phyloP scores from a whole-genome alignment of 2,888 invertebrate genomes.

The Pseudoips prasinana region DNA sequence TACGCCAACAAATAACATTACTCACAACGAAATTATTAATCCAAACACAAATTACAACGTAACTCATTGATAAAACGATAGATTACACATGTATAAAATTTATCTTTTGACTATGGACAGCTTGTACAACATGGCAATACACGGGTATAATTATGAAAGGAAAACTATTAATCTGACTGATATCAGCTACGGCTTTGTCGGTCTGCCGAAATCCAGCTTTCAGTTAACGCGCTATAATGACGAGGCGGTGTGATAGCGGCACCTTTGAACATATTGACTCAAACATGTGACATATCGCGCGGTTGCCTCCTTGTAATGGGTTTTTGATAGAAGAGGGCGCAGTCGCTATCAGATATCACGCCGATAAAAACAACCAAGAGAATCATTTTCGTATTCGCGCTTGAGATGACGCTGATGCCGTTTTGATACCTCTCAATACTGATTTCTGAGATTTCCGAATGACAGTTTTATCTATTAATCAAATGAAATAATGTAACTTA shows the following conservation, averaged over 20 bases:
- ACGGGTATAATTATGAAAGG: slow-evolving; percentile 55
- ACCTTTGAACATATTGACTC: slow-evolving; percentile 70
- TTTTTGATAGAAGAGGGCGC: slow-evolving; percentile 74
- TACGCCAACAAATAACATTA: too few species aligned
- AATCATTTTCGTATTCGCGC: slow-evolving; percentile 28
- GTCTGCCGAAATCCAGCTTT: slow-evolving; percentile 74
- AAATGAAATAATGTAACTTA: too few species aligned
- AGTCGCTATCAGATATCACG: slow-evolving; percentile 50
- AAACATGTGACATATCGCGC: slow-evolving; percentile 55
- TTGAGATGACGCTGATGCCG: slow-evolving; percentile 34
- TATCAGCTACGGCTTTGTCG: slow-evolving; percentile 74
- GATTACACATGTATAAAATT: slow-evolving; percentile 60
- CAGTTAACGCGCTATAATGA: slow-evolving; percentile 68
- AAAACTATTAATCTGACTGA: slow-evolving; percentile 72
- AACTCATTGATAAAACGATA: background rate
- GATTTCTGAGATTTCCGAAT: slow-evolving; percentile 31
- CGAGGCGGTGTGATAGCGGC: slow-evolving; percentile 67
- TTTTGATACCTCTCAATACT: slow-evolving; percentile 28
- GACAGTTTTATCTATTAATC: too few species aligned
- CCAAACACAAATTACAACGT: too few species aligned
- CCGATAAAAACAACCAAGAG: slow-evolving; percentile 43
- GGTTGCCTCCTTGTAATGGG: slow-evolving; percentile 70
- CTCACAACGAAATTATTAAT: too few species aligned
- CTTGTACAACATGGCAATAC: slow-evolving; percentile 59
- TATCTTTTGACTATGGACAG: slow-evolving; percentile 51